Evolutionary conservation across 2,113 vertebrate genomes (phyloP), one percentile per base, ranked within the genome.

Genomic region (Rhynchomys soricoides): DNA sequence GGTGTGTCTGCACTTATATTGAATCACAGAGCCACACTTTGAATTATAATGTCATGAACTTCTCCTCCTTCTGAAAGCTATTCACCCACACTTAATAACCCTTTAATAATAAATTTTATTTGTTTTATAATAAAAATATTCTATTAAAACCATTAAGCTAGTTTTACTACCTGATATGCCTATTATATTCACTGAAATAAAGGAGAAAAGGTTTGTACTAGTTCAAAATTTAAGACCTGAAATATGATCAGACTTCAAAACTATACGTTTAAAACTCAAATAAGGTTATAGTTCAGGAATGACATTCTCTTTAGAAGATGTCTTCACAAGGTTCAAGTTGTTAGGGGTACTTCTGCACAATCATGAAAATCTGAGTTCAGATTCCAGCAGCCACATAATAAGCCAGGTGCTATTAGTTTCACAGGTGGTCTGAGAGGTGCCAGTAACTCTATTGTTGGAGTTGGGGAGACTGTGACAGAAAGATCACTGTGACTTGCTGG

Each of bases 111-210:
- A 57, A 82, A 77, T 86, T 86, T 45, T 75, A 26, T 83, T 45
- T 89, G 22, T 95, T 94, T 79, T 48, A 88, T 82, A 59, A 66
- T 24, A 71, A 70, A 92, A 95, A 85, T 11, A 66, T 48, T 52
- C 29, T 50, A 77, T 7, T 91, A 40, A 95, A 93, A 75, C 3
- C 31, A 88, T 45, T 57, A 89, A 12, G 4, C 55, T 91, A 68
- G 9, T 91, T 94, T 92, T 71, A 94, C n/a, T 57, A 55, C 11
- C 94, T 93, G 64, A 5, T 50, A 34, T 70, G 5, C 3, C 75
- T 13, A 78, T 71, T 55, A 29, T 8, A 90, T 89, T 85, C 86
- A 29, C 37, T 86, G 57, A 89, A 8, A 45, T 82, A 37, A 96
- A 71, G 10, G 31, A 77, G 85, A 86, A 89, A 31, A 26, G 0